These are phyloP conservation scores for Oreocharis arfaki DNA, from an alignment of 2,113 vertebrate genomes.

Conservation along the genomic window DNA sequence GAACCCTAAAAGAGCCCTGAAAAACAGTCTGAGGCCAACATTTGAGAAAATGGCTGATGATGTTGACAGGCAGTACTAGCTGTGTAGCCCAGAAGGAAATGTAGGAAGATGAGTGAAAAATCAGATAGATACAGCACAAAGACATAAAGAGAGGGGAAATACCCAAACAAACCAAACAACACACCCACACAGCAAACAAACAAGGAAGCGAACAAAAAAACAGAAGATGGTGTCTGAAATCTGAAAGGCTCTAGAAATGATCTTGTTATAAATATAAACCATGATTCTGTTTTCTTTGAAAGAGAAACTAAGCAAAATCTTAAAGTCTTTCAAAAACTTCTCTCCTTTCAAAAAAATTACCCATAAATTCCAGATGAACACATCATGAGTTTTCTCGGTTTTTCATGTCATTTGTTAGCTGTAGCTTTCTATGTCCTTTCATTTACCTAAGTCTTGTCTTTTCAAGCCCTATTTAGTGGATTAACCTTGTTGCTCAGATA, in stretches of 20 bases:
- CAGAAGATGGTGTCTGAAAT: neutral
- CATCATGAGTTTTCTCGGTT: neutral
- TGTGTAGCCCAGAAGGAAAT: neutral
- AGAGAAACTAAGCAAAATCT: neutral
- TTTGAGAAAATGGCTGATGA: neutral
- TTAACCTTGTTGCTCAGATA: slow-evolving; percentile 13
- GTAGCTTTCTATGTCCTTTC: neutral
- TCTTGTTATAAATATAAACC: neutral
- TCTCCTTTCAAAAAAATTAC: neutral
- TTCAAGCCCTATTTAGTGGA: neutral
- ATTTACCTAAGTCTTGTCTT: slow-evolving; percentile 4
- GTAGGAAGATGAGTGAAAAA: neutral
- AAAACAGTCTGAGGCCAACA: neutral
- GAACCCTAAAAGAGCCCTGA: neutral
- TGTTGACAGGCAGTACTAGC: neutral
- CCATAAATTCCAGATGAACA: neutral
- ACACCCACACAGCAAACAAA: neutral
- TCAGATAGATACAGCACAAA: neutral
- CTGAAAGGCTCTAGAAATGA: neutral
- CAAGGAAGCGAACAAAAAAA: neutral
- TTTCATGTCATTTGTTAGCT: neutral
- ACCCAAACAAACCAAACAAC: neutral
- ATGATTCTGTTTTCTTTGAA: neutral
- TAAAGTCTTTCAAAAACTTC: neutral
- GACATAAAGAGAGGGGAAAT: neutral